These are phyloP conservation scores for Nyctereutes procyonoides DNA, from an alignment of 2,113 vertebrate species.

Conservation along the genomic window DNA sequence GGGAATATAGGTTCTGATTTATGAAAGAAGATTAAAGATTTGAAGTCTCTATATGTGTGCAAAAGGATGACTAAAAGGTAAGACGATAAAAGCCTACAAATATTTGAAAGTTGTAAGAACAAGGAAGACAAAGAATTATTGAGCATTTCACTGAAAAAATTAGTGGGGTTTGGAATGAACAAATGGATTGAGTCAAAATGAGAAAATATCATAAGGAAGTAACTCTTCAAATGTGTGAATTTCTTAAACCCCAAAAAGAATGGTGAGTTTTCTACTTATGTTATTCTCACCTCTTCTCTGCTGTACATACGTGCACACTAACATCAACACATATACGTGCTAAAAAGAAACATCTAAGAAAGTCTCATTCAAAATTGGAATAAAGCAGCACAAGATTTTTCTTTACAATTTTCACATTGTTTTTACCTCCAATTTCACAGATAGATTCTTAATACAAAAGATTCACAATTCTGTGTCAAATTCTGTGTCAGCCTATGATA, in stretches of 20 bases:
- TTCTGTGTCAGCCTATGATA: not conserved
- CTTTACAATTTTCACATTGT: not conserved
- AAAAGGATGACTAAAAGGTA: not conserved
- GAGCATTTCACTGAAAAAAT: not conserved
- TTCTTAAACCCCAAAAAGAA: not conserved
- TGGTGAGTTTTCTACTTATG: not conserved
- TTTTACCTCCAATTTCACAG: not conserved
- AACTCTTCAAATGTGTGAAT: not conserved
- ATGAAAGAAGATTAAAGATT: constrained; percentile 34
- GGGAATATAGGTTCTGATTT: constrained; percentile 34
- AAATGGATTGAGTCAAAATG: constrained; percentile 1
- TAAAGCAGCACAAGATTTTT: not conserved
- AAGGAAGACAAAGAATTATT: not conserved
- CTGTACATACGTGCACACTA: not conserved
- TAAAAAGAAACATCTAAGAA: not conserved
- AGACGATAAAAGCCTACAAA: constrained; percentile 50
- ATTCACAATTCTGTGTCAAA: not conserved
- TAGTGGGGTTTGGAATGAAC: not conserved
- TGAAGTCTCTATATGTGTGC: not conserved
- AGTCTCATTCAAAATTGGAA: not conserved
- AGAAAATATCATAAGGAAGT: constrained; percentile 33
- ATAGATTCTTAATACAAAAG: not conserved
- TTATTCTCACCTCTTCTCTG: not conserved
- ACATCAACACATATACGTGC: not conserved
- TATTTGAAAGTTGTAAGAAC: not conserved